Evolutionary conservation across 1,140 invertebrate genomes (phyloP), one percentile per base, ranked within the genome.

Genomic region (Solenopsis invicta): DNA sequence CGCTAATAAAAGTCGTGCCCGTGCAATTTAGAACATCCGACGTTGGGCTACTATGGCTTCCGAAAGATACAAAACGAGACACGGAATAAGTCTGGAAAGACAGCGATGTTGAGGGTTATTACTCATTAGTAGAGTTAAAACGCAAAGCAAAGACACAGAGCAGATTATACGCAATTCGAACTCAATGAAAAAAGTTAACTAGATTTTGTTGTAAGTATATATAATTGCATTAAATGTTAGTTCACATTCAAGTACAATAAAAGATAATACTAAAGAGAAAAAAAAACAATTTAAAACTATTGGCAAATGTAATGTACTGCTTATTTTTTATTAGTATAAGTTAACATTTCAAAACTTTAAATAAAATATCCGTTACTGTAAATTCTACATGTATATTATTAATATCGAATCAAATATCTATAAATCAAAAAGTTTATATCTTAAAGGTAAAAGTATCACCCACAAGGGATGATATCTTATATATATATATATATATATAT

Each of bases 1-100:
- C 90, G 87, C 88, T 93, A 94, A 94, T 94, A 94, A 94, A 94
- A 93, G 92, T 92, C 92, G 89, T 88, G 87, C 87, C 88, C 61
- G 76, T 72, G 90, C 90, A 91, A 88, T 92, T 91, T 92, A 92
- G 92, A 91, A 92, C 92, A 92, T 90, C 90, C 88, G 88, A 91
- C 89, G 90, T 89, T 56, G 56, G 86, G 50, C 75, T 67, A 76
- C 85, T 66, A 87, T 72, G 56, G 82, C 87, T 87, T 89, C 90
- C 87, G 89, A 90, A 87, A 89, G 87, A 91, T 76, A 89, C 77
- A 54, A 71, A 78, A 69, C 87, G 89, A 81, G 67, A 54, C 24
- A 61, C 37, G 8, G 41, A 75, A 67, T 50, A 77, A 88, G 72
- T 86, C 64, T 50, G 48, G 62, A 71, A 13, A 89, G 76, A 66